Percentiles rank a stretch among this genome's conserved stretches.
phyloP scores from a whole-genome alignment of 1,140 invertebrate genomes.

The Drosophila pandora region DNA sequence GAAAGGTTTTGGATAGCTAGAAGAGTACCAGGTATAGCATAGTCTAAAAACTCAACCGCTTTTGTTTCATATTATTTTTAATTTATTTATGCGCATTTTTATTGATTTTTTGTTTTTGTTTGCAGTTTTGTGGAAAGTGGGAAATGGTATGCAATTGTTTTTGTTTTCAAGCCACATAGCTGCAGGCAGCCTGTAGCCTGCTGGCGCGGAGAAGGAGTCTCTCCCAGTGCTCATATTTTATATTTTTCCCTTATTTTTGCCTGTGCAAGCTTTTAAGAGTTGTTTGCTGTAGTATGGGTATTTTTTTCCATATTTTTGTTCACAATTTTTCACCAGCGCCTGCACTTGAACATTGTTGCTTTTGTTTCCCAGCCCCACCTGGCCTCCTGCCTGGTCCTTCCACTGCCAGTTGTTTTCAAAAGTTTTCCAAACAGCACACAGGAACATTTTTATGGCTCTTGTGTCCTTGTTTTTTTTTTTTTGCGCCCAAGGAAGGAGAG shows the following conservation, averaged over 20 bases:
- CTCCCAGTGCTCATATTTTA: slow-evolving; percentile 32
- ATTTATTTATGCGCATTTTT: slow-evolving; percentile 34
- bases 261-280: slow-evolving; percentile 67
- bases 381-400: slow-evolving; percentile 14
- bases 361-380: slow-evolving; percentile 32
- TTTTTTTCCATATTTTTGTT: slow-evolving; percentile 17
- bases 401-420: slow-evolving; percentile 60
- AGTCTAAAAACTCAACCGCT: too few species aligned
- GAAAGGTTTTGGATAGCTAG: too few species aligned
- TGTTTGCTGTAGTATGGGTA: slow-evolving; percentile 29
- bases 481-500: background rate
- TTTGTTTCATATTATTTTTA: slow-evolving; percentile 27
- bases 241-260: slow-evolving; percentile 40
- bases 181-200: background rate
- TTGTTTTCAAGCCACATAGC: slow-evolving; percentile 18
- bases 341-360: slow-evolving; percentile 60
- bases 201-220: background rate
- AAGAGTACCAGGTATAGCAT: too few species aligned
- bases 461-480: slow-evolving; percentile 65
- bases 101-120: slow-evolving; percentile 10
- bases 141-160: slow-evolving; percentile 2
- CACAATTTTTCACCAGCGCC: slow-evolving; percentile 33
- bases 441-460: slow-evolving; percentile 74
- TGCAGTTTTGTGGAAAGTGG: background rate
- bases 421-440: slow-evolving; percentile 15